phyloP scores from a whole-genome alignment of 2,888 invertebrate genomes.

The Lasioglossum villosulum region DNA sequence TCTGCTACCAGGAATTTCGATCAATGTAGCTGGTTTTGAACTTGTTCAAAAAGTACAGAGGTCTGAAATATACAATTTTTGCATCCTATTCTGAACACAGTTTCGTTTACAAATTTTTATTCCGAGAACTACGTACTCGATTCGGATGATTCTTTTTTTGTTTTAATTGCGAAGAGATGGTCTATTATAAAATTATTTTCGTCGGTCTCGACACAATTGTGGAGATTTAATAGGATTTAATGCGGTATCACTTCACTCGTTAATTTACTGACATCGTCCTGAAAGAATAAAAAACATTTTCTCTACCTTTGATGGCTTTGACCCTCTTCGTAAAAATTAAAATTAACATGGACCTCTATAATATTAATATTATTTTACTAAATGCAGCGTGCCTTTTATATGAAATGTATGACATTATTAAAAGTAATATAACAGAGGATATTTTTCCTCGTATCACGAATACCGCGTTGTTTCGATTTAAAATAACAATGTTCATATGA shows the following conservation, averaged over 20 bases:
- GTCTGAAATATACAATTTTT: too few species aligned
- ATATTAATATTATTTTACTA: not conserved
- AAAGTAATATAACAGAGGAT: not conserved
- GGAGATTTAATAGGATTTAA: not conserved
- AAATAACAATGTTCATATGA: not conserved
- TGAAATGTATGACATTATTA: too few species aligned
- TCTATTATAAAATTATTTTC: not conserved
- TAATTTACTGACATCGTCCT: too few species aligned
- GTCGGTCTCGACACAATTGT: not conserved
- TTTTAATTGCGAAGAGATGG: too few species aligned
- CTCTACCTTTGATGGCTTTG: not conserved
- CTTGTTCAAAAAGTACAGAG: not conserved
- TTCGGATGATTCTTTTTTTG: too few species aligned
- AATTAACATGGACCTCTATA: not conserved
- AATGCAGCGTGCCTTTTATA: too few species aligned
- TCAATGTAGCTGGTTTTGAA: not conserved
- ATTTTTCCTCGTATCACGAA: not conserved
- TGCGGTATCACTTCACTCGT: not conserved
- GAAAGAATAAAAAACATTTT: not conserved
- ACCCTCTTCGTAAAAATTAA: not conserved
- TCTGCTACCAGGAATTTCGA: not conserved
- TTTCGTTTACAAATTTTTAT: too few species aligned
- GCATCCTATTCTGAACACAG: too few species aligned
- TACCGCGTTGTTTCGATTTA: not conserved
- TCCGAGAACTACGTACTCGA: too few species aligned